phyloP scores from a whole-genome alignment of 2,888 invertebrate genomes.

The Strigamia maritima region DNA sequence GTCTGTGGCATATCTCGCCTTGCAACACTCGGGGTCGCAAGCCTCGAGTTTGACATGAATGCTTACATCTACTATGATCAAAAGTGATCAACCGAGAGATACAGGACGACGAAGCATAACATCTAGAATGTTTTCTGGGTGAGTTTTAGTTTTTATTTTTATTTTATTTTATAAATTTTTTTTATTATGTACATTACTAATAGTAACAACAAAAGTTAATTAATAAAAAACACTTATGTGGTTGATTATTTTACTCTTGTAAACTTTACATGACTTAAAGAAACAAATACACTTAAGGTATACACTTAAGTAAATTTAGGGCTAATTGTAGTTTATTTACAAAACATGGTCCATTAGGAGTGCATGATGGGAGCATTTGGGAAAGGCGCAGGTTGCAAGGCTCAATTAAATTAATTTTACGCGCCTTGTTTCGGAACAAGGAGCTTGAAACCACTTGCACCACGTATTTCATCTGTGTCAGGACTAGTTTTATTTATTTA shows the following conservation, averaged over 20 bases:
- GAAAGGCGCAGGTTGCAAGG: background rate
- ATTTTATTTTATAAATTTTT: background rate
- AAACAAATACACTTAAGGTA: background rate
- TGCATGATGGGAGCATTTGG: conserved; percentile 27
- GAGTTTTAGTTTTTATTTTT: background rate
- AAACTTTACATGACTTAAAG: background rate
- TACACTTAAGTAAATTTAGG: background rate
- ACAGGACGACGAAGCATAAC: background rate
- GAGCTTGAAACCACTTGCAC: background rate
- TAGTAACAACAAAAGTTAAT: too few species aligned
- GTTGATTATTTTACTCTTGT: background rate
- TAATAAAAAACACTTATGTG: too few species aligned
- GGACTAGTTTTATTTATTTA: background rate
- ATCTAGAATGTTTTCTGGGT: background rate
- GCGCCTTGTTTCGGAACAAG: conserved; percentile 17
- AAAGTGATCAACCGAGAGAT: background rate
- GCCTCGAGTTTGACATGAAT: conserved; percentile 15
- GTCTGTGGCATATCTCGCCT: background rate
- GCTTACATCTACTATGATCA: conserved; percentile 18
- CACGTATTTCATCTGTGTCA: background rate
- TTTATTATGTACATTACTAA: too few species aligned
- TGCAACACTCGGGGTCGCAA: conserved; percentile 14
- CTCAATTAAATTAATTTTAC: conserved; percentile 30
- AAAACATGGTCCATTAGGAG: conserved; percentile 12
- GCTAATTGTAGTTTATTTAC: conserved; percentile 26